Conservation (phyloP, 2,888 invertebrate genomes). For the Erpobdella octoculata region DNA sequence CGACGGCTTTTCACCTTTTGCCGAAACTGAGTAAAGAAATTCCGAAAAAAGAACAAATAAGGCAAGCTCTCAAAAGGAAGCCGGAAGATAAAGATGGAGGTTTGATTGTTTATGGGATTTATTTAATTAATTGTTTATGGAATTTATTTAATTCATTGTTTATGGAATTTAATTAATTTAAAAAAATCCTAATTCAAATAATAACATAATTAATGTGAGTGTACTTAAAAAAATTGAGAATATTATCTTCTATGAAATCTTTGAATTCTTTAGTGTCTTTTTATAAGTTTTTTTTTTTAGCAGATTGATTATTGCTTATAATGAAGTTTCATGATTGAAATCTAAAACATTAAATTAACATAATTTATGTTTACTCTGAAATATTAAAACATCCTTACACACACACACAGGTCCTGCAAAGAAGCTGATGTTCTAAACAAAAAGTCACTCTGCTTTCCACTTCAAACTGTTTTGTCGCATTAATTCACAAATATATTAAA, state of each 20-base stretch:
- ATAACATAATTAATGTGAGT: too few species aligned
- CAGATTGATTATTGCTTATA: too few species aligned
- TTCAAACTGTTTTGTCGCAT: too few species aligned
- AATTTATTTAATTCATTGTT: too few species aligned
- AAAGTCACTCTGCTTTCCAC: too few species aligned
- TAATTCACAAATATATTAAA: too few species aligned
- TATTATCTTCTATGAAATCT: too few species aligned
- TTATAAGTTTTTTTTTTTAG: too few species aligned
- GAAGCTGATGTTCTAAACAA: slow-evolving; percentile 13
- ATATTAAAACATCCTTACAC: neutral
- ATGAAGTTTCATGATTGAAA: neutral
- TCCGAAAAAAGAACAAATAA: slow-evolving; percentile 57
- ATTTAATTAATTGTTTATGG: neutral
- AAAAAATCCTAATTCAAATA: too few species aligned
- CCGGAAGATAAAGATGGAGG: slow-evolving; percentile 47
- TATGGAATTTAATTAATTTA: too few species aligned
- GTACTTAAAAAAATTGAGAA: too few species aligned
- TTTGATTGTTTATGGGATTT: slow-evolving; percentile 31
- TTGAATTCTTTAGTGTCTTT: too few species aligned
- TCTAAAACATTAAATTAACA: neutral
- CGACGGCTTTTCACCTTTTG: slow-evolving; percentile 72
- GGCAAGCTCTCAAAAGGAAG: slow-evolving; percentile 68
- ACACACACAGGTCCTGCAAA: slow-evolving; percentile 12
- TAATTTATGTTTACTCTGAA: neutral
- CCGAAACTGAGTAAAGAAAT: slow-evolving; percentile 57